Base-by-base conservation (phyloP, 2,888 invertebrate species). In the Rhingia rostrata region DNA sequence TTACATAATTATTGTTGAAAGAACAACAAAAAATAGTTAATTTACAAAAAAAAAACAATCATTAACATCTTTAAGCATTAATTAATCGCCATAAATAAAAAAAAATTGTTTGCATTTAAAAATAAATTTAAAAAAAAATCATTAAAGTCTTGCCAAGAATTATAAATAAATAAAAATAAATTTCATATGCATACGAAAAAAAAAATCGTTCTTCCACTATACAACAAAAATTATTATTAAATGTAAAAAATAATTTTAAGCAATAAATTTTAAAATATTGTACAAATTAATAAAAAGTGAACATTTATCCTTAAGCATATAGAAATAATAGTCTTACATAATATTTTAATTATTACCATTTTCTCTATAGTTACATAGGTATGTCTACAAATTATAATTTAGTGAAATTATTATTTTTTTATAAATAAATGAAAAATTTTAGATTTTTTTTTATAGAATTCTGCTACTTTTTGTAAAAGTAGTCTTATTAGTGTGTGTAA, bases 381-480 rank as follows among this genome's bases (percentile, higher is more conserved):
- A 43, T 74, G 54, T 66, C 77, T 66, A 78, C 82, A 82, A 82
- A 82, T 82, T 82, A 72, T 82, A 61, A 77, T 77, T 70, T 81
- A 85, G 75, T 75, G 56, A 85, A 85, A 85, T 85, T 85, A 74
- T 84, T 79, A 72, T 85, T 64, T 69, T 56, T 70, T 49, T 49
- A 49, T 49, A 47, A 14, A 66, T 78, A 51, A 77, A 72, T 70
- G 63, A 85, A 67, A 85, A 85, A 81, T 72, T 81, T 64, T 74
- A 74, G 63, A 72, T 69, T 69, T 81, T 51, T 70, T 32, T 35
- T 66, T 79, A 72, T 22, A 56, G 66, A 77, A 35, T 22, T 72
- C 51, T 78, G 45, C 85, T 86, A 84, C 79, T 87, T 87, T 87
- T 87, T 86, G 87, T 87, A 77, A 87, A 87, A 87, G 86, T 86